Evolutionary conservation across 1,140 invertebrate genomes (phyloP).

Genomic region (Whitmania pigra): DNA sequence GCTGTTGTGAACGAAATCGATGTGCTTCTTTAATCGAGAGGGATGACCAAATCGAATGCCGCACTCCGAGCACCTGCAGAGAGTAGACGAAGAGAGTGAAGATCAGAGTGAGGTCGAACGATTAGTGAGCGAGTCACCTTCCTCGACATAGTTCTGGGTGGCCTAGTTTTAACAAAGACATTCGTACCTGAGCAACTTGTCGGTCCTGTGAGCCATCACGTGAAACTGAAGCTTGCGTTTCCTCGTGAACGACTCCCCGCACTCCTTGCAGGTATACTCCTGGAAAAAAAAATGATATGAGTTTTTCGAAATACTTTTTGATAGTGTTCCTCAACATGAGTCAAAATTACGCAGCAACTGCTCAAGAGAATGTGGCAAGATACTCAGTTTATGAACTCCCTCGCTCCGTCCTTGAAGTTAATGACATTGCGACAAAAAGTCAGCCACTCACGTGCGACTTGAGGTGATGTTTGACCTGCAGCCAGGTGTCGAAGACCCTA

Average conservation of each 20-base stretch:
- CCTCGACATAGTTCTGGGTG: no score
- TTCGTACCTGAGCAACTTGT: not conserved
- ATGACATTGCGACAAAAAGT: not conserved
- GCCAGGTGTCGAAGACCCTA: not conserved
- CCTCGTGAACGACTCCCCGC: not conserved
- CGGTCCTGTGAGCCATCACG: slow-evolving; percentile 1
- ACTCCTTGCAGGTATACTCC: slow-evolving; percentile 4
- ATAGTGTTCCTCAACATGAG: no score
- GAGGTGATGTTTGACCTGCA: not conserved
- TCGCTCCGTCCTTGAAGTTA: not conserved
- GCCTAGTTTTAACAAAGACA: no score
- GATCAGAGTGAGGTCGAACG: no score
- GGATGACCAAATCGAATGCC: not conserved
- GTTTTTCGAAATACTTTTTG: no score
- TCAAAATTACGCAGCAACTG: no score
- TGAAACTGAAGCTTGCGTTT: slow-evolving; percentile 7
- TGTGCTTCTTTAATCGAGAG: not conserved
- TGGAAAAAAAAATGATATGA: not conserved
- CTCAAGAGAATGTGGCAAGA: no score
- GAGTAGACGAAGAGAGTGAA: not conserved
- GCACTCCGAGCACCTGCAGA: not conserved
- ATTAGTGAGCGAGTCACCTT: no score
- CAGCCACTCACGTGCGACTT: not conserved
- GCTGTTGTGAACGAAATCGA: slow-evolving; percentile 7
- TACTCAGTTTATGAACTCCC: no score